Conservation (phyloP, 2,888 invertebrate genomes). For the Leucophenga maculata region DNA sequence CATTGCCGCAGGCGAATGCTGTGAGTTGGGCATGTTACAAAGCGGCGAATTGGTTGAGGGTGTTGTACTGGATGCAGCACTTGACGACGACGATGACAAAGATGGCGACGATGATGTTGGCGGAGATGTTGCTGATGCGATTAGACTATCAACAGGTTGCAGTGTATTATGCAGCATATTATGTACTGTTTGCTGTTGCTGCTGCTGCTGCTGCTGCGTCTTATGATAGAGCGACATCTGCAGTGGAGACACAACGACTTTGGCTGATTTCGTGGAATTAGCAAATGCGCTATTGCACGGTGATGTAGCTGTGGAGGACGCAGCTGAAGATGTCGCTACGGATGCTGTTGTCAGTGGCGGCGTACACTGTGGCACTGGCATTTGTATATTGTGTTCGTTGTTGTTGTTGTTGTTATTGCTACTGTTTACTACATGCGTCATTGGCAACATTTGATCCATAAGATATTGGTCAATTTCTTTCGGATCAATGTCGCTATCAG, state of each 20-base stretch:
- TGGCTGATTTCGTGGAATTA: slow-evolving; percentile 11
- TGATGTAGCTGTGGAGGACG: slow-evolving; percentile 10
- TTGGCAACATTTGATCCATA: slow-evolving; percentile 69
- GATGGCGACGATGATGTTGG: slow-evolving; percentile 28
- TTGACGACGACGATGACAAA: slow-evolving; percentile 12
- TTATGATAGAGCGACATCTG: slow-evolving; percentile 21
- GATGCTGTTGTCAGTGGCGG: slow-evolving; percentile 17
- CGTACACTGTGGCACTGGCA: slow-evolving; percentile 23
- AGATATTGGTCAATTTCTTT: slow-evolving; percentile 73
- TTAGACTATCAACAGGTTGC: slow-evolving; percentile 27
- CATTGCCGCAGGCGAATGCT: slow-evolving; percentile 2
- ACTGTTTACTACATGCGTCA: slow-evolving; percentile 47
- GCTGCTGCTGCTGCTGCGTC: not conserved
- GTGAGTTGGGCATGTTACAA: slow-evolving; percentile 19
- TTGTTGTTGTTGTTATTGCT: slow-evolving; percentile 33
- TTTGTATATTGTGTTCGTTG: slow-evolving; percentile 29
- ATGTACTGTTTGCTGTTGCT: slow-evolving; percentile 8
- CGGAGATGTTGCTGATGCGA: slow-evolving; percentile 33
- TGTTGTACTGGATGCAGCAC: slow-evolving; percentile 39
- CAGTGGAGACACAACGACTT: no score
- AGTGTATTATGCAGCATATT: slow-evolving; percentile 19
- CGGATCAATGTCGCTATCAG: slow-evolving; percentile 59
- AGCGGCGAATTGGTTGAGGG: slow-evolving; percentile 24
- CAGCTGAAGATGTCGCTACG: slow-evolving; percentile 22
- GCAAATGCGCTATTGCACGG: slow-evolving; percentile 7